These are phyloP conservation scores for Bradysia coprophila DNA, from an alignment of 1,140 invertebrate genomes.

Conservation along the genomic window DNA sequence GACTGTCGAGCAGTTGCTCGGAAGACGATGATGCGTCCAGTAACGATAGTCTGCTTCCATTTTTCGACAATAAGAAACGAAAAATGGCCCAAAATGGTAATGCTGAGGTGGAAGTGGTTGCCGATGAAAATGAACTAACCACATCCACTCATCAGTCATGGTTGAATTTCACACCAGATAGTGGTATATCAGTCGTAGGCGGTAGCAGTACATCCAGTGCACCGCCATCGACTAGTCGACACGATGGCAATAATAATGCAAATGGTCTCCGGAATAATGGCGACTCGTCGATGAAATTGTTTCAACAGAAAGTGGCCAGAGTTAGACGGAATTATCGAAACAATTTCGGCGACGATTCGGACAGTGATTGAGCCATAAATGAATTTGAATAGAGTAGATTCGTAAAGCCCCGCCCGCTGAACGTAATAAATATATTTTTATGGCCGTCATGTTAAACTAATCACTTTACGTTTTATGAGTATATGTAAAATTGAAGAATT, in stretches of 20 bases:
- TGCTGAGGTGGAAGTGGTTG: too few species aligned
- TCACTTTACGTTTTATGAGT: too few species aligned
- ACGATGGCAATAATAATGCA: neutral
- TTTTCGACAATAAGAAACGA: neutral
- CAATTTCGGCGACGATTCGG: conserved; percentile 7
- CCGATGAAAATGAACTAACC: neutral
- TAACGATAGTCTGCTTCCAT: neutral
- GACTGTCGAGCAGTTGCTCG: conserved; percentile 4
- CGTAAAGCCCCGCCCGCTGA: too few species aligned
- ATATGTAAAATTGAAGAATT: too few species aligned
- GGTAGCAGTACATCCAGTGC: neutral
- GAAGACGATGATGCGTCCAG: neutral
- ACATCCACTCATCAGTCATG: neutral
- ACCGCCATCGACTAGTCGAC: neutral
- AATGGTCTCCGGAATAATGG: neutral
- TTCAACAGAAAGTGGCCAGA: conserved; percentile 6
- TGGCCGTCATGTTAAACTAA: too few species aligned
- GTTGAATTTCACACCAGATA: conserved; percentile 6
- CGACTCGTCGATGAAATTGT: neutral
- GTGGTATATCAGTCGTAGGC: conserved; percentile 5
- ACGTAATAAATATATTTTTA: too few species aligned
- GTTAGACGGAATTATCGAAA: conserved; percentile 8
- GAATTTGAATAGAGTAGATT: too few species aligned
- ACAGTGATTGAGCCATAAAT: conserved; percentile 9
- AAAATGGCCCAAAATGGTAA: neutral